Percentiles rank a stretch among this genome's conserved stretches.
Conservation (phyloP, 2,797 vertebrate species). For the Anisognathus igniventris region DNA sequence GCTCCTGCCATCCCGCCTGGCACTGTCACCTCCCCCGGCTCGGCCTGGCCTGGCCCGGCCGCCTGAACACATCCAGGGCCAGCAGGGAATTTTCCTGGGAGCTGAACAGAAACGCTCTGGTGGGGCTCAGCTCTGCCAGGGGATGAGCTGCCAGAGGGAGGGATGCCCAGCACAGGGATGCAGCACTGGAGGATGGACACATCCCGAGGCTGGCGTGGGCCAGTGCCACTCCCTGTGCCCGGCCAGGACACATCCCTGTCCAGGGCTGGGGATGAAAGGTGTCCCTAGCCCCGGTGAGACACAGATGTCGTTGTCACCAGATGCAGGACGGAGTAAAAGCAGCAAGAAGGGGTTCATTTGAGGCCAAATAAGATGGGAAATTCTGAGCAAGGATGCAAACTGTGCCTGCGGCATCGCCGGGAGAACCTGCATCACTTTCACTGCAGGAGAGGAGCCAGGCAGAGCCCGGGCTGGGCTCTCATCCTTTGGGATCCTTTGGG, state of each 20-base stretch:
- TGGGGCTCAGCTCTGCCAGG: neutral
- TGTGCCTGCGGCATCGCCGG: neutral
- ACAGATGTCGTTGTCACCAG: neutral
- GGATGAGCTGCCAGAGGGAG: neutral
- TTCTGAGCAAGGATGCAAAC: neutral
- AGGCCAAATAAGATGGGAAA: neutral
- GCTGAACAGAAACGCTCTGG: accelerated
- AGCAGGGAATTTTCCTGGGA: neutral
- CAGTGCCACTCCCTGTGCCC: accelerated
- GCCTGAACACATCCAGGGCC: accelerated
- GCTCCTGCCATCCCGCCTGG: neutral
- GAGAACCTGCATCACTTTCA: accelerated
- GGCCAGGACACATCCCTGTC: accelerated
- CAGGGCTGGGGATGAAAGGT: accelerated
- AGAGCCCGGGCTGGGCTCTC: neutral
- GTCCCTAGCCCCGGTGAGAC: neutral
- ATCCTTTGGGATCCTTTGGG: accelerated
- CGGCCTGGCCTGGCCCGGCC: accelerated
- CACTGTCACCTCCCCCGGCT: neutral
- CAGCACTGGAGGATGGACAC: accelerated
- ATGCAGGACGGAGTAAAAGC: neutral
- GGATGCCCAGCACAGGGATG: accelerated
- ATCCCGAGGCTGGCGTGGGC: neutral
- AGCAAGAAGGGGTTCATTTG: neutral
- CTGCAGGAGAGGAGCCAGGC: neutral